phyloP scores from a whole-genome alignment of 2,113 vertebrate species.

The Barbus barbus region DNA sequence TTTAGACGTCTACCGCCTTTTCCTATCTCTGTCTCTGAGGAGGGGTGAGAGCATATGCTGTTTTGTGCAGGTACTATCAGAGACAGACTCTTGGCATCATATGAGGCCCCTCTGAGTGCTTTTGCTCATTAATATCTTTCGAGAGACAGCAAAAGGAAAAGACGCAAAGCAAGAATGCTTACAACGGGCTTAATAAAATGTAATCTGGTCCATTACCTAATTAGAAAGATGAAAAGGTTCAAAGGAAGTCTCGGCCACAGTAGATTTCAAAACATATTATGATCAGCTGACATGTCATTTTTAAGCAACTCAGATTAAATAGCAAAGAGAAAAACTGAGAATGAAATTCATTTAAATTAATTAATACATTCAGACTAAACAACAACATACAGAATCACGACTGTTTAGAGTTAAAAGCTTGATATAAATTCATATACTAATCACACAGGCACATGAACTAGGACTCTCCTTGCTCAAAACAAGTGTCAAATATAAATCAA shows the following conservation, averaged over 20 bases:
- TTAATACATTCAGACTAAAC: slow-evolving; percentile 60
- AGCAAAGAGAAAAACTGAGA: slow-evolving; percentile 38
- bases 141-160: slow-evolving; percentile 49
- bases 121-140: slow-evolving; percentile 70
- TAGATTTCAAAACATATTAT: slow-evolving; percentile 69
- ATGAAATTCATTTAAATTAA: slow-evolving; percentile 65
- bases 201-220: slow-evolving; percentile 78
- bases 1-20: slow-evolving; percentile 9
- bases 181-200: slow-evolving; percentile 71
- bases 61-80: slow-evolving; percentile 60
- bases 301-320: slow-evolving; percentile 52
- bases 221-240: slow-evolving; percentile 77
- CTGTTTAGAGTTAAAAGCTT: slow-evolving; percentile 11
- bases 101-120: slow-evolving; percentile 69
- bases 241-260: slow-evolving; percentile 62
- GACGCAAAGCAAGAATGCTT: slow-evolving; percentile 67
- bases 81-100: slow-evolving; percentile 68
- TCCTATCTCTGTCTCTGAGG: slow-evolving; percentile 61
- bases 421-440: slow-evolving; percentile 60
- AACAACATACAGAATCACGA: slow-evolving; percentile 54
- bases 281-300: slow-evolving; percentile 59
- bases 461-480: slow-evolving; percentile 6
- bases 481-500: neutral
- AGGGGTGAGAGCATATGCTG: slow-evolving; percentile 54
- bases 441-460: slow-evolving; percentile 43